phyloP scores from a whole-genome alignment of 2,797 vertebrate genomes.

The Sitta carolinensis region DNA sequence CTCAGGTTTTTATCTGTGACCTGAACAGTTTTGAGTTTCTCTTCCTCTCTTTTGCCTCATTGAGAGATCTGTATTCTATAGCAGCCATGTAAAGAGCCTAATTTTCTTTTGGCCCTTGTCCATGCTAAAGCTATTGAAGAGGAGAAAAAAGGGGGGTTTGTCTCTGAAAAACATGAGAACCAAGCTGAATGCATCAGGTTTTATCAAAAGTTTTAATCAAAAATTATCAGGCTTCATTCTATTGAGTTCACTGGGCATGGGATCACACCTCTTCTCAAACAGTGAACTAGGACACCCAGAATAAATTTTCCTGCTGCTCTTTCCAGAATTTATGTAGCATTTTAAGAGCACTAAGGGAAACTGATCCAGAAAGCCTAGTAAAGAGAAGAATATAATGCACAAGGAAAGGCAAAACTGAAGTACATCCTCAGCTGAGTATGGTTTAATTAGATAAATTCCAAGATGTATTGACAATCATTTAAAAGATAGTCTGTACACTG shows the following conservation, averaged over 20 bases:
- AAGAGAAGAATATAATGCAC: neutral
- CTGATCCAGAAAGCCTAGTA: neutral
- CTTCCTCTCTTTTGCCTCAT: neutral
- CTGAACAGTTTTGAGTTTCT: neutral
- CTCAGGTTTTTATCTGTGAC: neutral
- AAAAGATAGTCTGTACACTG: neutral
- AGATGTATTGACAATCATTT: neutral
- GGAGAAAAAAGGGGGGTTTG: neutral
- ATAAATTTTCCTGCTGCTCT: neutral
- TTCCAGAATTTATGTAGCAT: neutral
- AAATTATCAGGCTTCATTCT: neutral
- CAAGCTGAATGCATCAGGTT: neutral
- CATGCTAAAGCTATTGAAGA: neutral
- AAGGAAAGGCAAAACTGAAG: neutral
- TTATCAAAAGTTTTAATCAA: neutral
- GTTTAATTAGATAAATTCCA: slow-evolving; percentile 13
- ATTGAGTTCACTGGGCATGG: neutral
- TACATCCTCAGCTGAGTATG: neutral
- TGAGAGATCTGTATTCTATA: neutral
- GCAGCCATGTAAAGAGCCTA: neutral
- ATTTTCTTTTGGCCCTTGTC: neutral
- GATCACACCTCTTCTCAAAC: neutral
- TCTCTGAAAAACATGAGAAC: neutral
- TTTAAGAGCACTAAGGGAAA: neutral
- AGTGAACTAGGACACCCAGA: neutral